Percentiles rank a stretch among this genome's conserved stretches.
Evolutionary conservation across 2,797 vertebrate species (phyloP).

Genomic region (Myotis myotis): DNA sequence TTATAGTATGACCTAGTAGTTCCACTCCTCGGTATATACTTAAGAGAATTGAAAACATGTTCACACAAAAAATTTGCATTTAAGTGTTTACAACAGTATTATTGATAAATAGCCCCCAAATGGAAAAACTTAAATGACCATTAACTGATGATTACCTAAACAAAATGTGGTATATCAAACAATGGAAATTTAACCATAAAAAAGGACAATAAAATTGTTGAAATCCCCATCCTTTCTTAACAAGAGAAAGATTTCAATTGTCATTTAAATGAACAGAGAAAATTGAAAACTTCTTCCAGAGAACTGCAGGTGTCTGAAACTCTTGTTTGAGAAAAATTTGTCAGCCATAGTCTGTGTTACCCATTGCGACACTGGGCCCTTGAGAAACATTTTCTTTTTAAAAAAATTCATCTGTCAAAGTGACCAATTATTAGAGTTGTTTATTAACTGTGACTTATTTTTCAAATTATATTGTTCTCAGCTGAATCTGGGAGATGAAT

Average conservation of each 20-base stretch:
- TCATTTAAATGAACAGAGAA: not conserved
- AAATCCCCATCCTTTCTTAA: not conserved
- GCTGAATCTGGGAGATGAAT: conserved; percentile 17
- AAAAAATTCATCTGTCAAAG: no score
- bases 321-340: conserved; percentile 23
- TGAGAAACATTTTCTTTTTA: not conserved
- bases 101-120: not conserved
- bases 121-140: conserved; percentile 3
- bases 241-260: conserved; percentile 12
- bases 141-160: not conserved
- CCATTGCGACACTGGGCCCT: not conserved
- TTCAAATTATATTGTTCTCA: not conserved
- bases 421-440: not conserved
- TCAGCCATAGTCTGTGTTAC: not conserved
- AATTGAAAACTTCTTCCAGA: not conserved
- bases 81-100: not conserved
- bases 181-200: not conserved
- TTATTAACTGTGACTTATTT: conserved; percentile 45
- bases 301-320: not conserved
- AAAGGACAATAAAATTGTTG: not conserved
- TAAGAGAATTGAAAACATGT: conserved; percentile 28
- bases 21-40: not conserved
- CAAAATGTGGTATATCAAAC: conserved; percentile 14
- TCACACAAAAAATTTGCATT: not conserved
- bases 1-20: not conserved